phyloP scores from a whole-genome alignment of 2,888 invertebrate species.

The Drosophila melanocephala region DNA sequence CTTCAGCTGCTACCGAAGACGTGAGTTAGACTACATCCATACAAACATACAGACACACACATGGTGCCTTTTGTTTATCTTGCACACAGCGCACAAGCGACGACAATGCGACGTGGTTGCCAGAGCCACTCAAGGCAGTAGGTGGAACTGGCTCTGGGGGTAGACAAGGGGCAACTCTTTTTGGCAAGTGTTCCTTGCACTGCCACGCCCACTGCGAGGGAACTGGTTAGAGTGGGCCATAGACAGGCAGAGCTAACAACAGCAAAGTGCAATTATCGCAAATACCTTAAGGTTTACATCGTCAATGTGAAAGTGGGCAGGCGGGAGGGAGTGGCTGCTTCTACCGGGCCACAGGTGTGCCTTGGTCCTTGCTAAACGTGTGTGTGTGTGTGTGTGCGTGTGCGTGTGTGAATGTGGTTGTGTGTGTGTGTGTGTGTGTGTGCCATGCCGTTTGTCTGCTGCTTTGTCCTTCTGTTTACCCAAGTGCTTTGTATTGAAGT shows the following conservation, averaged over 20 bases:
- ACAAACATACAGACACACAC: conserved; percentile 4
- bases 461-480: conserved; percentile 69
- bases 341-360: conserved; percentile 63
- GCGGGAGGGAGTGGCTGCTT: not conserved
- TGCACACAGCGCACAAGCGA: conserved; percentile 65
- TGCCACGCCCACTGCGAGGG: conserved; percentile 37
- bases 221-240: conserved; percentile 15
- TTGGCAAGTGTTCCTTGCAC: conserved; percentile 48
- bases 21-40: conserved; percentile 53
- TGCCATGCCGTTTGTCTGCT: conserved; percentile 43
- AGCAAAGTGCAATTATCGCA: conserved; percentile 83
- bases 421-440: conserved; percentile 19
- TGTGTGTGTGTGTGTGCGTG: conserved; percentile 9
- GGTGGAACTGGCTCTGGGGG: conserved; percentile 11
- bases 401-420: not conserved
- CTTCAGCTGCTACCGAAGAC: conserved; percentile 58
- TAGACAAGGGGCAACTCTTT: conserved; percentile 59
- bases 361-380: conserved; percentile 30
- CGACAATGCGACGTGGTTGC: conserved; percentile 56
- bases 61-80: conserved; percentile 77
- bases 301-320: conserved; percentile 48
- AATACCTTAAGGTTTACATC: conserved; percentile 83
- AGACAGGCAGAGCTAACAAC: conserved; percentile 53
- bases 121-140: conserved; percentile 47
- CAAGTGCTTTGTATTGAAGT: conserved; percentile 82